These are phyloP conservation scores for Cryptoblepharus egeriae DNA, from an alignment of 2,797 vertebrate species.

Conservation along the genomic window DNA sequence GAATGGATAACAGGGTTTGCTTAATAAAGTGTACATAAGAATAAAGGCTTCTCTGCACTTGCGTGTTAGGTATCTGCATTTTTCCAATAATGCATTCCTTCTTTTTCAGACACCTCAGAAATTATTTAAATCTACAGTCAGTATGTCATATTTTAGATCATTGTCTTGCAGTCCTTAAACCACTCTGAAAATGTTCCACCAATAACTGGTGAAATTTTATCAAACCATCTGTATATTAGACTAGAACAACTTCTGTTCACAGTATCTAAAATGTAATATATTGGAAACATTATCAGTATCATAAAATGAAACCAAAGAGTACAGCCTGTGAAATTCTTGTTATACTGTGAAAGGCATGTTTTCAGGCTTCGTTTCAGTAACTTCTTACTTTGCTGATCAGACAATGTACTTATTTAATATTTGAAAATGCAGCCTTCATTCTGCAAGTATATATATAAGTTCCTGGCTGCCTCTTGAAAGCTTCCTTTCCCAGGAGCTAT, in stretches of 20 bases:
- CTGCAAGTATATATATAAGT: not conserved
- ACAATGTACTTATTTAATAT: conserved; percentile 32
- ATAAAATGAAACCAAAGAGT: conserved; percentile 74
- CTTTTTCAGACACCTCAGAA: not conserved
- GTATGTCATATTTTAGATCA: conserved; percentile 11
- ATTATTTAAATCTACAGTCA: not conserved
- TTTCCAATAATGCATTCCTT: conserved; percentile 20
- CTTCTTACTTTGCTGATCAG: not conserved
- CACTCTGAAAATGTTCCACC: conserved; percentile 42
- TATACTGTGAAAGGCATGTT: conserved; percentile 51
- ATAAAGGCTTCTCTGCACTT: conserved; percentile 9
- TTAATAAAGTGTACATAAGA: not conserved
- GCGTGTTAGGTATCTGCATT: not conserved
- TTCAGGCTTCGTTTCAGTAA: conserved; percentile 27
- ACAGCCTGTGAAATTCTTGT: conserved; percentile 42
- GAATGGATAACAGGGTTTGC: conserved; percentile 11
- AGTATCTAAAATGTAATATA: conserved; percentile 12
- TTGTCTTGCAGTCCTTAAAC: conserved; percentile 18
- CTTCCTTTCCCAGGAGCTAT: not conserved
- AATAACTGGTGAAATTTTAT: conserved; percentile 10
- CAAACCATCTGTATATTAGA: conserved; percentile 25
- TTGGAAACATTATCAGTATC: conserved; percentile 44
- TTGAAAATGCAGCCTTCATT: conserved; percentile 1
- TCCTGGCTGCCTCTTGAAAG: not conserved
- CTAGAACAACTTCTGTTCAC: conserved; percentile 11